These are phyloP conservation scores for Melanchra persicariae DNA, from an alignment of 2,888 invertebrate genomes.

Conservation along the genomic window DNA sequence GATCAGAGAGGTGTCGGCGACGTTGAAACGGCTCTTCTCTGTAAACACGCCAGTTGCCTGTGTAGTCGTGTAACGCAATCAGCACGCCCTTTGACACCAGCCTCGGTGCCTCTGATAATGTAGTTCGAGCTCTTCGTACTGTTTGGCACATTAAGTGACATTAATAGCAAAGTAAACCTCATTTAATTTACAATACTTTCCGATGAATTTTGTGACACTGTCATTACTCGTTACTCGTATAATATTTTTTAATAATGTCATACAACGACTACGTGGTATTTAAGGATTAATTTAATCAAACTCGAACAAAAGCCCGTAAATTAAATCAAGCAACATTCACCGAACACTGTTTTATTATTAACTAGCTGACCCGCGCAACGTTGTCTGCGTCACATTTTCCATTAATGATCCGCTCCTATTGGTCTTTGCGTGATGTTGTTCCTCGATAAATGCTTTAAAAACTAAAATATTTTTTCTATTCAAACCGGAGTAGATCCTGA, in stretches of 20 bases:
- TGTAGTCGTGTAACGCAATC: conserved; percentile 79
- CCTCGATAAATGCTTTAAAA: too few relatives aligned
- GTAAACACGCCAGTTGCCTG: conserved; percentile 78
- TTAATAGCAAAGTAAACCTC: conserved; percentile 60
- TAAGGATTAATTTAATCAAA: neutral
- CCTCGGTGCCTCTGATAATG: conserved; percentile 74
- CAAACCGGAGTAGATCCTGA: too few relatives aligned
- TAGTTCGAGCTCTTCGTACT: conserved; percentile 59
- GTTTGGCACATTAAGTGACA: conserved; percentile 66
- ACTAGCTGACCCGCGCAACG: too few relatives aligned
- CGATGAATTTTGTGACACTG: conserved; percentile 19
- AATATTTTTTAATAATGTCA: neutral
- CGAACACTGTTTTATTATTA: neutral
- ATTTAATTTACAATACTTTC: conserved; percentile 51
- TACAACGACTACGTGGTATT: neutral
- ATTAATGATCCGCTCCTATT: too few relatives aligned
- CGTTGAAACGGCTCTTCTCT: conserved; percentile 76
- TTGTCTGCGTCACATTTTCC: too few relatives aligned
- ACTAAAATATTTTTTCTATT: too few relatives aligned
- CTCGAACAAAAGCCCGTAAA: neutral
- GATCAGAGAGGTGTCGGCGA: conserved; percentile 83
- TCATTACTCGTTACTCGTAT: too few relatives aligned
- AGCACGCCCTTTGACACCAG: conserved; percentile 84
- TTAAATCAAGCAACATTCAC: neutral
- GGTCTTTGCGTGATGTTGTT: too few relatives aligned